Evolutionary conservation across 2,888 invertebrate genomes (phyloP).

Genomic region (Drosophila aldrichi): DNA sequence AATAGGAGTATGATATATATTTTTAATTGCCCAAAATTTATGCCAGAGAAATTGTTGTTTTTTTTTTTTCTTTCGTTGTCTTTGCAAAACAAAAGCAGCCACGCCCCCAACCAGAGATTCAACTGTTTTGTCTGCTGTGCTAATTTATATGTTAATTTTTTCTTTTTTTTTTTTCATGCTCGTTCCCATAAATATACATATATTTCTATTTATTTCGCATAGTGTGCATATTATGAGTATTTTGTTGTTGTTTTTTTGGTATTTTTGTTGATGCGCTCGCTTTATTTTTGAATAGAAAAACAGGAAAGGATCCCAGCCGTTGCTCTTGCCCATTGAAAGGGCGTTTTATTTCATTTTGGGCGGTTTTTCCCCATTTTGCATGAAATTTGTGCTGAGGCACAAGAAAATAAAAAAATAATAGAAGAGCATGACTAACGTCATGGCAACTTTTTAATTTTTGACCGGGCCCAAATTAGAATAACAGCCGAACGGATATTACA

Average conservation of each 20-base stretch:
- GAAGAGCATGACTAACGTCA: constrained; percentile 16
- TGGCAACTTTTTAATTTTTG: constrained; percentile 74
- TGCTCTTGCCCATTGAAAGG: constrained; percentile 54
- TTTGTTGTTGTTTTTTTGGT: constrained; percentile 43
- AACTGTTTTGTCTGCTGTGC: constrained; percentile 44
- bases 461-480: constrained; percentile 76
- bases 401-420: constrained; percentile 24
- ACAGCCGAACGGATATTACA: constrained; percentile 74
- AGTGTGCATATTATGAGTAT: constrained; percentile 55
- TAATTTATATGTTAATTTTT: constrained; percentile 72
- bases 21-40: constrained; percentile 68
- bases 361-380: constrained; percentile 64
- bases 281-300: constrained; percentile 68
- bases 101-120: background rate
- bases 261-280: constrained; percentile 75
- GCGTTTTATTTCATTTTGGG: constrained; percentile 45
- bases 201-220: constrained; percentile 55
- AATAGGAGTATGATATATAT: constrained; percentile 29
- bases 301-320: constrained; percentile 59
- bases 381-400: constrained; percentile 63
- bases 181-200: constrained; percentile 15
- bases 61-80: background rate
- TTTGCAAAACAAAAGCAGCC: constrained; percentile 58
- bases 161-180: constrained; percentile 41
- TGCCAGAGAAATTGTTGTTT: constrained; percentile 65